A percentile compares a stretch with the other conserved stretches of the same genome.
Evolutionary conservation across 1,140 invertebrate genomes (phyloP).

Genomic region (Halesus radiatus): DNA sequence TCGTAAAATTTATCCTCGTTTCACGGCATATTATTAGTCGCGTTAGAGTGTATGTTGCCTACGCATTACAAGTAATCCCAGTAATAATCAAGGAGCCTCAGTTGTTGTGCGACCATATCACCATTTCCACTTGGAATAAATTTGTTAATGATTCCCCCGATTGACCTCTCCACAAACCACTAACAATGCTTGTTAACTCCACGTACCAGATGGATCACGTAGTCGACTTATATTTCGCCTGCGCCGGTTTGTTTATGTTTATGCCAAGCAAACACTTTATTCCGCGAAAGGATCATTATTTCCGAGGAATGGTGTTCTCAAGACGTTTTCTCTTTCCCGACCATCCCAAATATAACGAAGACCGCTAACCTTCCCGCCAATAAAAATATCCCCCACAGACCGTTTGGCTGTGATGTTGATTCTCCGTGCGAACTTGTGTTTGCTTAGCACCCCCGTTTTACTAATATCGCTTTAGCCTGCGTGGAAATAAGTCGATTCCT

Average conservation of each 20-base stretch:
- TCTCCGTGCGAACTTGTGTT: slow-evolving; percentile 23
- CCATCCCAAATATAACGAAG: slow-evolving; percentile 25
- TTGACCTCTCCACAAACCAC: too few species aligned
- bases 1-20: too few species aligned
- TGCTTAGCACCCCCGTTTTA: slow-evolving; percentile 23
- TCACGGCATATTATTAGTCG: too few species aligned
- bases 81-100: too few species aligned
- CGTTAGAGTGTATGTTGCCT: too few species aligned
- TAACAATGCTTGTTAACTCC: too few species aligned
- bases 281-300: slow-evolving; percentile 27
- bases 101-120: too few species aligned
- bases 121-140: too few species aligned
- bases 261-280: slow-evolving; percentile 7
- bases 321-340: background rate
- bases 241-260: slow-evolving; percentile 1
- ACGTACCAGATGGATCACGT: background rate
- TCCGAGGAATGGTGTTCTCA: slow-evolving; percentile 19
- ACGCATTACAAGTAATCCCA: too few species aligned
- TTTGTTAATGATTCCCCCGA: too few species aligned
- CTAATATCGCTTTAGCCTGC: slow-evolving; percentile 10
- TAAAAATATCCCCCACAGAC: slow-evolving; percentile 24
- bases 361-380: slow-evolving; percentile 14
- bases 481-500: background rate
- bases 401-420: slow-evolving; percentile 22
- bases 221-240: background rate